A percentile compares a stretch with the other conserved stretches of the same genome.
Evolutionary conservation across 1,140 invertebrate genomes (phyloP).

Genomic region (Bradynema listronoti): DNA sequence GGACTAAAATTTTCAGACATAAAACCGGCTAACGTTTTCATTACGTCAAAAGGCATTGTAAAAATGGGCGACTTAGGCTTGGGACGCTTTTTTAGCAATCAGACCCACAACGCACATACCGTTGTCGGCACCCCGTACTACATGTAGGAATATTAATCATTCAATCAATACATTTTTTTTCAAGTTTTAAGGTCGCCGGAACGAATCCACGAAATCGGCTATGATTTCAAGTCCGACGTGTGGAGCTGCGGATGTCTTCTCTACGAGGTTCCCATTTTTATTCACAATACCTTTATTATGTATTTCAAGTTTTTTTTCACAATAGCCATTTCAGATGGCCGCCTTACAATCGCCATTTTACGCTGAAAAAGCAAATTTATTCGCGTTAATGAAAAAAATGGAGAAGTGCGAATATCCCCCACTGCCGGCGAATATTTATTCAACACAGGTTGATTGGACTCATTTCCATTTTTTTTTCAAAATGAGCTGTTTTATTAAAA

Average conservation of each 20-base stretch:
- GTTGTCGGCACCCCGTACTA: constrained; percentile 75
- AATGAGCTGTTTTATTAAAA: not conserved
- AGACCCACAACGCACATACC: constrained; percentile 58
- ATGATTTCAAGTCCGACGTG: constrained; percentile 74
- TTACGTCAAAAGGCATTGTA: constrained; percentile 68
- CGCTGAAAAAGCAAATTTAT: constrained; percentile 68
- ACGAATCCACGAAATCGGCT: constrained; percentile 69
- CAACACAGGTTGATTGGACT: constrained; percentile 61
- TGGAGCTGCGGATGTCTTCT: constrained; percentile 74
- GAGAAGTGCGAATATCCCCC: constrained; percentile 68
- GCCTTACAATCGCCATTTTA: constrained; percentile 69
- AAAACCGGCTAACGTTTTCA: constrained; percentile 68
- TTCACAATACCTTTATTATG: not conserved
- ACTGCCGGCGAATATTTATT: constrained; percentile 66
- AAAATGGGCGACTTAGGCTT: constrained; percentile 74
- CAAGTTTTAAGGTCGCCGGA: constrained; percentile 65
- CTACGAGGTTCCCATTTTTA: constrained; percentile 64
- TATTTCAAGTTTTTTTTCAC: not conserved
- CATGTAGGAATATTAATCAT: constrained; percentile 61
- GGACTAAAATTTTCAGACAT: constrained; percentile 9
- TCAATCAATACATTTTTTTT: not conserved
- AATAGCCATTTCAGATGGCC: constrained; percentile 63
- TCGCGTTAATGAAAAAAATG: constrained; percentile 68
- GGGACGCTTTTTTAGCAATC: constrained; percentile 64
- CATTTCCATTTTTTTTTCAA: not conserved